Evolutionary conservation across 1,140 invertebrate species (phyloP).

Genomic region (Meloidogyne exigua): DNA sequence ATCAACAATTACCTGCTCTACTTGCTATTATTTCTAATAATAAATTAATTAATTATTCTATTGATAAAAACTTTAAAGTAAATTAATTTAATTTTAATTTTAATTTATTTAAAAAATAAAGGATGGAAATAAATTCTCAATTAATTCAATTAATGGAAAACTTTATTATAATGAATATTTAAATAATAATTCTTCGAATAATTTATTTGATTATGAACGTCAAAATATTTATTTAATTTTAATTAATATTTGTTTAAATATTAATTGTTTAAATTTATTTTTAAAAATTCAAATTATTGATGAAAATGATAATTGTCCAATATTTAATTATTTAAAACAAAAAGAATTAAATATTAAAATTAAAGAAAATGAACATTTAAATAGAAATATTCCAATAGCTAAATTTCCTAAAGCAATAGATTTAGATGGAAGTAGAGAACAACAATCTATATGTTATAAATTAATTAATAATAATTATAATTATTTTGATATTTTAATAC

Average conservation of each 20-base stretch:
- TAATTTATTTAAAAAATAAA: not conserved
- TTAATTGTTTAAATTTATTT: conserved; percentile 7
- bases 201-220: conserved; percentile 14
- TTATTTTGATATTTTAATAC: conserved; percentile 13
- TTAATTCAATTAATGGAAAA: conserved; percentile 9
- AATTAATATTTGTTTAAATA: conserved; percentile 14
- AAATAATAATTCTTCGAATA: conserved; percentile 3
- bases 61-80: conserved; percentile 3
- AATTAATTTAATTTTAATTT: not conserved
- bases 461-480: not conserved
- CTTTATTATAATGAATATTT: conserved; percentile 13
- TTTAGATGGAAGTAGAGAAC: conserved; percentile 15
- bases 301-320: conserved; percentile 19
- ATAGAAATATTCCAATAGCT: not conserved
- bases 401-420: conserved; percentile 11
- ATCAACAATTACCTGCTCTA: not conserved
- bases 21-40: not conserved
- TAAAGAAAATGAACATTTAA: not conserved
- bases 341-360: not conserved
- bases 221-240: conserved; percentile 16
- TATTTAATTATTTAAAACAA: not conserved
- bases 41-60: not conserved
- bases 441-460: conserved; percentile 14
- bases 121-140: conserved; percentile 12
- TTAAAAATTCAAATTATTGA: conserved; percentile 11